These are phyloP conservation scores for Alentia gelatinosa DNA, from an alignment of 2,888 invertebrate genomes.

Conservation along the genomic window DNA sequence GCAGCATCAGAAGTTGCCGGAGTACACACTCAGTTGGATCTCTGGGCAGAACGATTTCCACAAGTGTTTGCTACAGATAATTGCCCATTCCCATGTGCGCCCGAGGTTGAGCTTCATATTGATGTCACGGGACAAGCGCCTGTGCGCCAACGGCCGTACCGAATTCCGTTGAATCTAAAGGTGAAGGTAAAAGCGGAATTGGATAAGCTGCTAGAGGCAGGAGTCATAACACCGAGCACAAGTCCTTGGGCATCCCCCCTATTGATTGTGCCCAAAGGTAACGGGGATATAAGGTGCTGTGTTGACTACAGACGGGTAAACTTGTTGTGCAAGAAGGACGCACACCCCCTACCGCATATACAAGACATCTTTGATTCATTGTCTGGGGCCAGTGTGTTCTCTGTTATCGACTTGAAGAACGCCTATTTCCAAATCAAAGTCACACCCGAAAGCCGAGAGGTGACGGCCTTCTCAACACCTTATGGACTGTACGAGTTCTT, in stretches of 20 bases:
- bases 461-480: constrained; percentile 55
- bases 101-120: neutral
- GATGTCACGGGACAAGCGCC: neutral
- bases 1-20: neutral
- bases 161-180: neutral
- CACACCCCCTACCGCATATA: constrained; percentile 57
- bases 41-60: neutral
- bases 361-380: constrained; percentile 60
- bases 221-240: neutral
- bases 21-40: neutral
- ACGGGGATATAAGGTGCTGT: constrained; percentile 52
- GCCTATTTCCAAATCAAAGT: constrained; percentile 58
- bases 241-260: neutral
- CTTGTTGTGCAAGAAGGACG: constrained; percentile 14
- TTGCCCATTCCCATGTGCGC: neutral
- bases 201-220: neutral
- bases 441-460: neutral
- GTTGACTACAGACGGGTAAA: constrained; percentile 59
- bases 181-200: neutral
- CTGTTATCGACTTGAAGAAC: constrained; percentile 53
- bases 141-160: neutral
- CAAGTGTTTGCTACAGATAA: neutral
- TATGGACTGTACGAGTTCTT: constrained; percentile 57
- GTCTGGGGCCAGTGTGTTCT: constrained; percentile 48
- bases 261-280: neutral